Conservation (phyloP, 2,113 vertebrate species). For the Planiliza haematocheilus region DNA sequence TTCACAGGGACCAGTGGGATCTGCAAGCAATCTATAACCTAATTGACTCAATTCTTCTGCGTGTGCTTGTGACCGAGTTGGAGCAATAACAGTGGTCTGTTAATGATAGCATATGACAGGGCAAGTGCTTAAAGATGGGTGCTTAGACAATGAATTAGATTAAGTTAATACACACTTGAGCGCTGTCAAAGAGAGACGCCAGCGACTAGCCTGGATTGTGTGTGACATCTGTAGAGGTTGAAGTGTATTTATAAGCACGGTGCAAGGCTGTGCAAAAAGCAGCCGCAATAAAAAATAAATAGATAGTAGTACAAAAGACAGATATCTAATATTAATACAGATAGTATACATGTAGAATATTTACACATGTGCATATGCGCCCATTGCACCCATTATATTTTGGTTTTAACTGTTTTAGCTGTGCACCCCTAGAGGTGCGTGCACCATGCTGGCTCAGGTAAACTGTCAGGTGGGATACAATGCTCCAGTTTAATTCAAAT, state of each 20-base stretch:
- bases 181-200: neutral
- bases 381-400: no score
- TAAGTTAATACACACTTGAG: conserved; percentile 6
- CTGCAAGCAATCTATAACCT: conserved; percentile 46
- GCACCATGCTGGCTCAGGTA: no score
- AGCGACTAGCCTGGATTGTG: conserved; percentile 1
- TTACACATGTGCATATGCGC: no score
- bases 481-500: no score
- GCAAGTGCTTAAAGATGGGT: conserved; percentile 36
- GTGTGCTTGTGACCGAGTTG: conserved; percentile 29
- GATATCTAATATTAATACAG: no score
- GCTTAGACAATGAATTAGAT: conserved; percentile 21
- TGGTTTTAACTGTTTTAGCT: no score
- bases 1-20: conserved; percentile 42
- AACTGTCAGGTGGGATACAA: no score
- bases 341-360: no score
- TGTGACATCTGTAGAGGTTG: conserved; percentile 8
- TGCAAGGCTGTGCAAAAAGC: no score
- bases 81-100: conserved; percentile 42
- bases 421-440: no score
- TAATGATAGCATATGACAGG: conserved; percentile 47
- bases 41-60: conserved; percentile 53
- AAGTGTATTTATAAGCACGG: neutral
- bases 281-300: neutral
- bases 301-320: no score